Conservation (phyloP, 2,797 vertebrate genomes). For the Dendrocincla tyrannina region DNA sequence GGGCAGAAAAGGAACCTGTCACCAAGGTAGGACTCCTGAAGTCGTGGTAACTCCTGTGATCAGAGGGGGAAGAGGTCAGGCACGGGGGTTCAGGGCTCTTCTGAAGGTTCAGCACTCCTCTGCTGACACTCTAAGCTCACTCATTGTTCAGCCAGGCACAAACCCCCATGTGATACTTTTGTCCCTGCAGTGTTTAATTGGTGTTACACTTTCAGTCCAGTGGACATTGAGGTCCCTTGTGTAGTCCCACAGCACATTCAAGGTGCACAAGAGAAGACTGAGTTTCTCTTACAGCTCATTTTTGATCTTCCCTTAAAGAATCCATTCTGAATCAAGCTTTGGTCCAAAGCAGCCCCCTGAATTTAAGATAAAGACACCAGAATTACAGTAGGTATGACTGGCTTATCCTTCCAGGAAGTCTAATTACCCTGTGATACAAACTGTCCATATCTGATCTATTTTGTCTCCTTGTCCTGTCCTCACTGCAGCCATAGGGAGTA, state of each 20-base stretch:
- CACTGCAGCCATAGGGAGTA: neutral
- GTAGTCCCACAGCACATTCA: neutral
- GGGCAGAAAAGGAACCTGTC: slow-evolving; percentile 69
- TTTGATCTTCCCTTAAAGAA: neutral
- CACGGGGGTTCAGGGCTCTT: too few relatives aligned
- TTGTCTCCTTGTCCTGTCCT: neutral
- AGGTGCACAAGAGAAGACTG: neutral
- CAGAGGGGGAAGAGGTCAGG: neutral
- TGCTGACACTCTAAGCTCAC: neutral
- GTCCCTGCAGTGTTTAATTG: neutral
- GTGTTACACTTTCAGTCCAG: neutral
- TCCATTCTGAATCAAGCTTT: neutral
- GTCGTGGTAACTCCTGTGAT: neutral
- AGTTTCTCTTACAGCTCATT: neutral
- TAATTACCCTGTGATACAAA: neutral
- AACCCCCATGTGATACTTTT: neutral
- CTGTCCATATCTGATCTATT: neutral
- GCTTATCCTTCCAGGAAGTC: neutral
- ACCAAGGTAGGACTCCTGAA: slow-evolving; percentile 73
- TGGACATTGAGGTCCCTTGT: neutral
- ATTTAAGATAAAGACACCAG: neutral
- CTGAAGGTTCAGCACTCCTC: too few relatives aligned
- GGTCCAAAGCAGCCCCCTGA: neutral
- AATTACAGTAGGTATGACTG: neutral
- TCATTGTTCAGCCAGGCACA: neutral